Conservation (phyloP, 1,140 invertebrate genomes). For the Drosophila lini region DNA sequence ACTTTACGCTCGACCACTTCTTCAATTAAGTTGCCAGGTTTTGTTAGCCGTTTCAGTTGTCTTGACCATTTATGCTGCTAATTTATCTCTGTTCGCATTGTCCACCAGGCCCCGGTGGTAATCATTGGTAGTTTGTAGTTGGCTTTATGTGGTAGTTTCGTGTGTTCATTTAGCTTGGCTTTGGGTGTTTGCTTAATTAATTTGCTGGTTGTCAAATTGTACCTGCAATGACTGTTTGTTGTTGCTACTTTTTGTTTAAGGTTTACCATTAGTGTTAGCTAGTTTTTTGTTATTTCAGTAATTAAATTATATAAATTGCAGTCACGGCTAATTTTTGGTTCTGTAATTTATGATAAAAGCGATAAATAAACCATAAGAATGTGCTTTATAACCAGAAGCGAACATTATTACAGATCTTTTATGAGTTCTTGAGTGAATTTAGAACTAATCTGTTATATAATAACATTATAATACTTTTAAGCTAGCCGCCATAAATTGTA, state of each 20-base stretch:
- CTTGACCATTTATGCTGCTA: constrained; percentile 72
- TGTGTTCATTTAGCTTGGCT: constrained; percentile 52
- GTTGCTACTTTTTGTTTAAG: constrained; percentile 18
- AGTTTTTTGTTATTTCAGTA: constrained; percentile 21
- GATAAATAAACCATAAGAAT: neutral
- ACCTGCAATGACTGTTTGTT: constrained; percentile 14
- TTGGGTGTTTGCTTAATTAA: constrained; percentile 74
- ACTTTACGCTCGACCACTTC: constrained; percentile 62
- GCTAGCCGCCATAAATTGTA: neutral
- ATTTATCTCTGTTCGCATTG: constrained; percentile 66
- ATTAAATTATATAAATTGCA: constrained; percentile 54
- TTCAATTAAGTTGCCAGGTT: constrained; percentile 70
- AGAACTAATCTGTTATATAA: neutral
- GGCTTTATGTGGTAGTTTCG: constrained; percentile 43
- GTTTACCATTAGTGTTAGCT: constrained; percentile 23
- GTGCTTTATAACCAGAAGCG: neutral
- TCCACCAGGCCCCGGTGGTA: constrained; percentile 20
- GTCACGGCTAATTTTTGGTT: constrained; percentile 28
- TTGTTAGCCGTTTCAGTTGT: constrained; percentile 52
- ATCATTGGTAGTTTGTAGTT: constrained; percentile 28
- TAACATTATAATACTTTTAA: neutral
- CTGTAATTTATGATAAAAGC: constrained; percentile 16
- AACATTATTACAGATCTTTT: neutral
- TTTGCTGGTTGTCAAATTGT: constrained; percentile 67
- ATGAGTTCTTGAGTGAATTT: neutral